Percentiles rank a stretch among this genome's conserved stretches.
phyloP scores from a whole-genome alignment of 2,888 invertebrate genomes.

The Cheilosia urbana region DNA sequence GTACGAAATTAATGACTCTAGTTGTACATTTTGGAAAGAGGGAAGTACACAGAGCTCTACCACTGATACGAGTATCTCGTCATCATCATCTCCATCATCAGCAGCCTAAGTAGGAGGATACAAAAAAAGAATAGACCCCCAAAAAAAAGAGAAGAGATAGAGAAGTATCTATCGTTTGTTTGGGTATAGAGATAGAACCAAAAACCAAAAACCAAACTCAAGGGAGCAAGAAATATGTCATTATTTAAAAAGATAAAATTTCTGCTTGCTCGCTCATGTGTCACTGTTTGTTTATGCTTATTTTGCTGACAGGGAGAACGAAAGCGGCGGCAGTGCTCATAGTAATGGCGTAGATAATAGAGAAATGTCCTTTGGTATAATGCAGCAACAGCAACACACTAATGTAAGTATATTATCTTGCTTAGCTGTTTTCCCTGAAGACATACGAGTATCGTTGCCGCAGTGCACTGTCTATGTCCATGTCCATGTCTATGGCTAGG shows the following conservation, averaged over 20 bases:
- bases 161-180: slow-evolving; percentile 1
- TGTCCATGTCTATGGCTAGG: not conserved
- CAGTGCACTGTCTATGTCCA: not conserved
- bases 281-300: slow-evolving; percentile 71
- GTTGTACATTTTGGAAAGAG: not conserved
- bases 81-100: slow-evolving; percentile 64
- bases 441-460: not conserved
- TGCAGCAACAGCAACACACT: slow-evolving; percentile 20
- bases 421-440: slow-evolving; percentile 8
- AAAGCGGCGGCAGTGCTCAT: slow-evolving; percentile 29
- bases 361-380: slow-evolving; percentile 35
- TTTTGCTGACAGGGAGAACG: slow-evolving; percentile 63
- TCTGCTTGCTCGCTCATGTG: slow-evolving; percentile 74
- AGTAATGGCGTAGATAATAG: slow-evolving; percentile 63
- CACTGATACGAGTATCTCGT: slow-evolving; percentile 59
- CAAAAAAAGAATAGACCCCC: not conserved
- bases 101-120: slow-evolving; percentile 22
- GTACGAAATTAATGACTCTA: slow-evolving; percentile 67
- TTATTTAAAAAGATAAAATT: slow-evolving; percentile 75
- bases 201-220: slow-evolving; percentile 41
- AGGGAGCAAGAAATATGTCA: slow-evolving; percentile 72
- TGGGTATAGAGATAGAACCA: not conserved
- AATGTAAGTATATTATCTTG: slow-evolving; percentile 39
- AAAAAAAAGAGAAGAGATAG: not conserved
- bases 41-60: slow-evolving; percentile 20